Conservation (phyloP, 1,140 invertebrate genomes). For the Atopsyche davidsoni region DNA sequence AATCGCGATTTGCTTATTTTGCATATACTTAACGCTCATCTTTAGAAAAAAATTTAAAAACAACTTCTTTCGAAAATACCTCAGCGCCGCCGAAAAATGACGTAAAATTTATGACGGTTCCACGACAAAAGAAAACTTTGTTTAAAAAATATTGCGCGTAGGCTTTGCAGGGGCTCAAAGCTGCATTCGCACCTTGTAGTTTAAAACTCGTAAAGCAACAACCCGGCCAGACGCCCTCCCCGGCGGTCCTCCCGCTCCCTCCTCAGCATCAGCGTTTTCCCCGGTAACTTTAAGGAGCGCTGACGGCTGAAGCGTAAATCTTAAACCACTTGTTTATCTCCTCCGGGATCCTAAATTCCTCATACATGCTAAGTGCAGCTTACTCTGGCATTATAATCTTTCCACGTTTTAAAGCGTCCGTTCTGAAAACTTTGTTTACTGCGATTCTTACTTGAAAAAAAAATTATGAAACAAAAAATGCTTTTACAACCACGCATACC, state of each 20-base stretch:
- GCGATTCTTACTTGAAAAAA: too few relatives aligned
- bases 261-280: too few relatives aligned
- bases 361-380: too few relatives aligned
- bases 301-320: too few relatives aligned
- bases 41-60: not conserved
- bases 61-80: not conserved
- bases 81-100: not conserved
- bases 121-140: conserved; percentile 10
- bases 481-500: too few relatives aligned
- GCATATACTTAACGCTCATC: not conserved
- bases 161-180: not conserved
- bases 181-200: conserved; percentile 24
- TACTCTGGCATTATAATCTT: too few relatives aligned
- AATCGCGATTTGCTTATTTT: not conserved
- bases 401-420: too few relatives aligned
- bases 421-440: too few relatives aligned
- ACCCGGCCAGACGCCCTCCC: conserved; percentile 10
- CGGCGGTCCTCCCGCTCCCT: too few relatives aligned
- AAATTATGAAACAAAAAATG: too few relatives aligned
- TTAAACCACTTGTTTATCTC: too few relatives aligned
- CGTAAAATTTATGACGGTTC: conserved; percentile 10
- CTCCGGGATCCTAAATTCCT: too few relatives aligned
- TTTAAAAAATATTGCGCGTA: conserved; percentile 16
- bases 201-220: conserved; percentile 24
- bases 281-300: not conserved